Percentiles rank a stretch among this genome's conserved stretches.
phyloP scores from a whole-genome alignment of 2,888 invertebrate genomes.

The Schizaphis graminum region DNA sequence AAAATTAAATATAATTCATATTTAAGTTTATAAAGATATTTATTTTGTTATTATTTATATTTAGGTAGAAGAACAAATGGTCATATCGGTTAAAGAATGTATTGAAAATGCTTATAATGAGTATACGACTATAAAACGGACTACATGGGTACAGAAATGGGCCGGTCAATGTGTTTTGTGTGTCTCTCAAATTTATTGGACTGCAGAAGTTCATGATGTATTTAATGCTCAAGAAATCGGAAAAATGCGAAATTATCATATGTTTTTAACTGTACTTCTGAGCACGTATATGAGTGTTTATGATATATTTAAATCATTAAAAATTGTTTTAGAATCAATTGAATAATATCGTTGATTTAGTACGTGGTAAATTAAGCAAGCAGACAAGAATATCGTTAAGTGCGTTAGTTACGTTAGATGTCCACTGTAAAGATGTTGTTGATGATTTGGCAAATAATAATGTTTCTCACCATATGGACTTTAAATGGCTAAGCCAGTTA shows the following conservation, averaged over 20 bases:
- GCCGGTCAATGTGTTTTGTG: constrained; percentile 87
- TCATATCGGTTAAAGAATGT: constrained; percentile 69
- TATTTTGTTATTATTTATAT: not conserved
- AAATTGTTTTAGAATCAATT: constrained; percentile 74
- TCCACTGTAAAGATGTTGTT: constrained; percentile 87
- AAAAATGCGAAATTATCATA: constrained; percentile 29
- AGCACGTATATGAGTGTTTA: not conserved
- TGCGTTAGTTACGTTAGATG: constrained; percentile 87
- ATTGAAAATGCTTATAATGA: constrained; percentile 41
- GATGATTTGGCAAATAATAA: constrained; percentile 77
- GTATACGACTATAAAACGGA: constrained; percentile 70
- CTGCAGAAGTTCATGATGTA: constrained; percentile 79
- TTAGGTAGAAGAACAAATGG: constrained; percentile 87
- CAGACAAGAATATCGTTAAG: constrained; percentile 80
- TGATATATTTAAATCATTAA: not conserved
- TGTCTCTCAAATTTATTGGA: constrained; percentile 88
- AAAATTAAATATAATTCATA: not conserved
- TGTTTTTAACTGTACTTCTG: constrained; percentile 38
- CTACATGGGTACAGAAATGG: constrained; percentile 81
- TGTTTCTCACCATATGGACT: constrained; percentile 80
- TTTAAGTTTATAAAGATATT: not conserved
- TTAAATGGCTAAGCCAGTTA: constrained; percentile 87
- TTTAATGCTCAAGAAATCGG: not conserved
- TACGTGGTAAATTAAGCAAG: constrained; percentile 83
- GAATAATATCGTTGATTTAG: constrained; percentile 81